Percentiles rank a stretch among this genome's conserved stretches.
phyloP scores from a whole-genome alignment of 30 jellyfish, hydroid and myxozoan genomes.

The Rhopilema esculentum region DNA sequence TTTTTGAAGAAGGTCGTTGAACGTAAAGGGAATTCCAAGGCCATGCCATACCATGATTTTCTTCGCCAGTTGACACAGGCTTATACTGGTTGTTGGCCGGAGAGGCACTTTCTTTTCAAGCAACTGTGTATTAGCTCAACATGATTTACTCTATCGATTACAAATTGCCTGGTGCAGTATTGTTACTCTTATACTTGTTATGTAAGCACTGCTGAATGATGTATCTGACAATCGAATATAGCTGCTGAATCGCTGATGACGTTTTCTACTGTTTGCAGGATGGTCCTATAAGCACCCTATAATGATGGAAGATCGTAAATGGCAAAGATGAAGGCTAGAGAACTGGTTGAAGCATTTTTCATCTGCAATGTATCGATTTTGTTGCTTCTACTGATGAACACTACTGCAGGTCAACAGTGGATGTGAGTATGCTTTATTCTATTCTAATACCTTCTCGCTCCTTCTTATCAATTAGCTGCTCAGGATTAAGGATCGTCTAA shows the following conservation, averaged over 20 bases:
- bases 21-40: neutral
- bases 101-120: no score
- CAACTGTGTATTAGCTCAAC: no score
- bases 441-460: neutral
- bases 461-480: neutral
- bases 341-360: constrained; percentile 31
- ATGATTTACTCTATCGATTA: no score
- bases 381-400: constrained; percentile 37
- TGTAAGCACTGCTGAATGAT: no score
- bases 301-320: neutral
- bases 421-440: constrained; percentile 43
- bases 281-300: neutral
- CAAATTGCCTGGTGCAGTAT: no score
- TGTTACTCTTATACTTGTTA: no score
- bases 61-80: neutral
- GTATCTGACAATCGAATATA: neutral
- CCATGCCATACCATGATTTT: neutral
- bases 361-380: constrained; percentile 25
- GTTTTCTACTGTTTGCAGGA: neutral
- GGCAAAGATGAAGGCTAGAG: constrained; percentile 34
- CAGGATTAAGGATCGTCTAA: neutral
- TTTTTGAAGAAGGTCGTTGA: neutral
- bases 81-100: no score
- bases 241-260: neutral
- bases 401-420: constrained; percentile 74